Base-by-base conservation (phyloP, 2,888 invertebrate genomes). In the Melanophora roralis region DNA sequence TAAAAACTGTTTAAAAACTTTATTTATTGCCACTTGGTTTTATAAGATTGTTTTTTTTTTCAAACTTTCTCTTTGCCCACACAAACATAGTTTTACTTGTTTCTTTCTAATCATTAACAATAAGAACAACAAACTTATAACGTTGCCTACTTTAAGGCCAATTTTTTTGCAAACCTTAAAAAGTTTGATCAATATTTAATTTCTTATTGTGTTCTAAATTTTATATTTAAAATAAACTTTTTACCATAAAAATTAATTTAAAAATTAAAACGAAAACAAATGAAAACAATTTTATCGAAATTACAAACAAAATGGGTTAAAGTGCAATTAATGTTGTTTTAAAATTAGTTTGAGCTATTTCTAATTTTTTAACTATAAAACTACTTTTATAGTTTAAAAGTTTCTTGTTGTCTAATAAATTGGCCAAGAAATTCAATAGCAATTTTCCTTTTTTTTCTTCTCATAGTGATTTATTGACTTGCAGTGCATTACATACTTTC, bases 151-250 rank as follows among this genome's bases (percentile, higher is more conserved):
- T 62, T 76, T 76, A 14, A 55, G 68, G 68, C 34, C 14, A 60
- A 60, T 1, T 59, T 43, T 51, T 9, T 49, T 27, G 12, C 19
- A 65, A 69, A n/a, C 49, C 34, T 43, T 23, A 49, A 62, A 72
- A 80, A 76, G 80, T 80, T 80, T 80, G 76, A 80, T 80, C 80
- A 59, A 80, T 80, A 80, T 45, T 34, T 72, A 59, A 14, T 43
- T 49, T 32, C 6, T 49, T 21, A 1, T 9, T 11, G n/a, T 53
- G 6, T 19, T 14, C 53, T 16, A 7, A 40, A 14, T 49, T 40
- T 8, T 62, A n/a, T 40, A 19, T 47, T 45, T n/a, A 38, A 49
- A 40, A 11, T 6, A 72, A 72, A 23, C 9, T 45, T 32, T 27
- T 36, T 32, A 9, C 55, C n/a, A 23, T 16, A 14, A 59, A 60